Conservation (phyloP, 2,888 invertebrate species). For the Stenoptilia bipunctidactyla region DNA sequence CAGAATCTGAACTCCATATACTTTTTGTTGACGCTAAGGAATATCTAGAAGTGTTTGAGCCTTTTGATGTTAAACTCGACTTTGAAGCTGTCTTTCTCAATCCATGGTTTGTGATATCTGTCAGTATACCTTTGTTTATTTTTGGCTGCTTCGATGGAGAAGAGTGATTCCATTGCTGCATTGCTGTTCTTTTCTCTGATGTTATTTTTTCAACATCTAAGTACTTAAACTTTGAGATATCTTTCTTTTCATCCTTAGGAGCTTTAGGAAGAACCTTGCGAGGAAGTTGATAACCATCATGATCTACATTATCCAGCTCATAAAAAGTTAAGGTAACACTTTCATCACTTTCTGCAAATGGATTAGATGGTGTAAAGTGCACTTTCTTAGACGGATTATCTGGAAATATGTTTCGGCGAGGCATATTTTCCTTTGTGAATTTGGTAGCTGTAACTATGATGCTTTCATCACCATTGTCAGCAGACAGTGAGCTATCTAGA, state of each 20-base stretch:
- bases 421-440: constrained; percentile 55
- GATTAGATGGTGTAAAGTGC: constrained; percentile 55
- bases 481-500: constrained; percentile 71
- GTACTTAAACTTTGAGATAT: constrained; percentile 59
- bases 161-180: constrained; percentile 39
- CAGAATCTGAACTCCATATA: constrained; percentile 40
- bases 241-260: constrained; percentile 25
- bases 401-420: constrained; percentile 52
- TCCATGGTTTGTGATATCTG: constrained; percentile 39
- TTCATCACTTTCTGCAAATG: constrained; percentile 61
- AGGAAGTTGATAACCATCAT: constrained; percentile 32
- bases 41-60: constrained; percentile 36
- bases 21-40: constrained; percentile 38
- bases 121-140: constrained; percentile 32
- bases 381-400: constrained; percentile 50
- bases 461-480: constrained; percentile 68
- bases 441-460: constrained; percentile 66
- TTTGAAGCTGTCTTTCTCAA: constrained; percentile 56
- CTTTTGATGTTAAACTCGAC: constrained; percentile 41
- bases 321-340: constrained; percentile 62
- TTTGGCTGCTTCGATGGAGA: constrained; percentile 58
- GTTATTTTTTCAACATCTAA: constrained; percentile 43
- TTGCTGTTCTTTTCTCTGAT: constrained; percentile 44
- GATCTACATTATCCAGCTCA: constrained; percentile 45
- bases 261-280: no score